These are phyloP conservation scores for Temnothorax longispinosus DNA, from an alignment of 1,140 invertebrate genomes.

Conservation along the genomic window DNA sequence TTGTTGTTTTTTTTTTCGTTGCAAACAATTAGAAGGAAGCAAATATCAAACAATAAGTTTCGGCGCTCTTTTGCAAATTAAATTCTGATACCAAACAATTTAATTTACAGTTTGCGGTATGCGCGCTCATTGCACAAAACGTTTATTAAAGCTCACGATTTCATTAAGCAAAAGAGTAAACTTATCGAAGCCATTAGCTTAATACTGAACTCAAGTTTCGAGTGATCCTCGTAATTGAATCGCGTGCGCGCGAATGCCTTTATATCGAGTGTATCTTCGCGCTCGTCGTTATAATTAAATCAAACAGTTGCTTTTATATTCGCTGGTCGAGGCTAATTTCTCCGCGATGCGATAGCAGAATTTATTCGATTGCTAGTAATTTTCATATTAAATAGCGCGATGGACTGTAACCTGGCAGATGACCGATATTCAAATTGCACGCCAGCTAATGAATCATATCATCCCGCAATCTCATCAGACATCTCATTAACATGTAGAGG, in stretches of 20 bases:
- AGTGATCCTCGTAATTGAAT: constrained; percentile 48
- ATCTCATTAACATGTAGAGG: not conserved
- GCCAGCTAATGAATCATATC: constrained; percentile 59
- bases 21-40: not conserved
- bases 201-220: constrained; percentile 27
- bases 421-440: constrained; percentile 50
- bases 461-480: not conserved
- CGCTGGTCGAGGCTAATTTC: not conserved
- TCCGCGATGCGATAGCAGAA: not conserved
- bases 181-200: constrained; percentile 43
- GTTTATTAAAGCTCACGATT: constrained; percentile 5
- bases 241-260: constrained; percentile 10
- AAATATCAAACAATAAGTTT: not conserved
- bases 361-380: constrained; percentile 17
- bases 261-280: constrained; percentile 25
- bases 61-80: not conserved
- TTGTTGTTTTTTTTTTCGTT: not conserved
- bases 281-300: constrained; percentile 38
- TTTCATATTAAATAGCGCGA: constrained; percentile 27
- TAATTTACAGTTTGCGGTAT: constrained; percentile 18
- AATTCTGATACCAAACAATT: constrained; percentile 19
- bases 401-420: constrained; percentile 24
- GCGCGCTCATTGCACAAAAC: not conserved
- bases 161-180: constrained; percentile 42
- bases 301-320: constrained; percentile 39